These are phyloP conservation scores for Idris sp. DNA, from an alignment of 1,140 invertebrate species.

Conservation along the genomic window DNA sequence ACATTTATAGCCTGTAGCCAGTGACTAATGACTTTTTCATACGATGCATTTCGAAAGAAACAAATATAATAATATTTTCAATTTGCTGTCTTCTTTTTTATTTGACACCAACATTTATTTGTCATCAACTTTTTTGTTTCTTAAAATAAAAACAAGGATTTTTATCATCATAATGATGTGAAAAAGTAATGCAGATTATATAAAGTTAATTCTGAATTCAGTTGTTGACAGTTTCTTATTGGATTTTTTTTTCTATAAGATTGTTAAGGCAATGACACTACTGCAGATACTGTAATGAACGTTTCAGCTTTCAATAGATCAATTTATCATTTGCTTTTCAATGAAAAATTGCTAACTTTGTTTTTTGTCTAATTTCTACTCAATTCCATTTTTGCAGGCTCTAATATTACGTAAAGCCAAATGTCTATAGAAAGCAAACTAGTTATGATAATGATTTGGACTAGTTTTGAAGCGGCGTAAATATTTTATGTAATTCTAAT, in stretches of 20 bases:
- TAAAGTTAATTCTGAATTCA: too few species aligned
- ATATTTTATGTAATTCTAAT: slow-evolving; percentile 23
- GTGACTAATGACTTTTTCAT: slow-evolving; percentile 39
- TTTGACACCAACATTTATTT: slow-evolving; percentile 7
- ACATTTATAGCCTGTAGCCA: slow-evolving; percentile 31
- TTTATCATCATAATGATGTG: too few species aligned
- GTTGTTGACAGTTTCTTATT: too few species aligned
- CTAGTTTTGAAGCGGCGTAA: slow-evolving; percentile 11
- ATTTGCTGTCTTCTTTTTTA: not conserved
- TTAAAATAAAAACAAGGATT: too few species aligned
- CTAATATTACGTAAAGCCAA: slow-evolving; percentile 5
- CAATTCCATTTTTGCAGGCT: slow-evolving; percentile 8
- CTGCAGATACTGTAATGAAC: too few species aligned
- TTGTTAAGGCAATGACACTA: too few species aligned
- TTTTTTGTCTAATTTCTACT: too few species aligned
- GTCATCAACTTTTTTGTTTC: too few species aligned
- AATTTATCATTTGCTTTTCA: too few species aligned
- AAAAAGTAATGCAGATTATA: too few species aligned
- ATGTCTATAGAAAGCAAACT: slow-evolving; percentile 8
- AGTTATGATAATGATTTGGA: slow-evolving; percentile 21
- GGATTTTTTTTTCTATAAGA: too few species aligned
- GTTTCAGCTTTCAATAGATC: too few species aligned
- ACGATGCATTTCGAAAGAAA: slow-evolving; percentile 29
- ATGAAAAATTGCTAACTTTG: not conserved
- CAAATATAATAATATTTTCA: slow-evolving; percentile 42